Conservation (phyloP, 2,797 vertebrate species). For the Takifugu rubripes region DNA sequence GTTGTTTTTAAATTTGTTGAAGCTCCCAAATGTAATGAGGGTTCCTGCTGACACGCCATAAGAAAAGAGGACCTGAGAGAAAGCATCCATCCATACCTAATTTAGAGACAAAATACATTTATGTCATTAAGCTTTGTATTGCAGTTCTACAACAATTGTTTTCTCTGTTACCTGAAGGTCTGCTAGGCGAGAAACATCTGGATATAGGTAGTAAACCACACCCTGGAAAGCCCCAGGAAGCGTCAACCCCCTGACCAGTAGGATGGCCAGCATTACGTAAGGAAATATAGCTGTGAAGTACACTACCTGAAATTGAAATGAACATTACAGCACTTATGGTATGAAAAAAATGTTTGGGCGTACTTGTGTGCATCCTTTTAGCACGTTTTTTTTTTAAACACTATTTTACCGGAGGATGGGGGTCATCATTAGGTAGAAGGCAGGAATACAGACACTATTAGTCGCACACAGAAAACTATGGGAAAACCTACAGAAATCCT, state of each 20-base stretch:
- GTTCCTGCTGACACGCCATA: conserved; percentile 52
- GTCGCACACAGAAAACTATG: no score
- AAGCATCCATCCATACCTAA: conserved; percentile 70
- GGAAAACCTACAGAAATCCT: no score
- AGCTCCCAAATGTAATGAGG: conserved; percentile 61
- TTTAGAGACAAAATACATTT: neutral
- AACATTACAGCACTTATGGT: neutral
- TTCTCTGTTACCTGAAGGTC: conserved; percentile 51
- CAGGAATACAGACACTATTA: no score
- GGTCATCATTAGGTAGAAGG: no score
- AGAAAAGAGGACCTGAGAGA: conserved; percentile 63
- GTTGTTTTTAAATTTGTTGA: conserved; percentile 64
- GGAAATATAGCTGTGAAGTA: conserved; percentile 68
- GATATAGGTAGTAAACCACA: conserved; percentile 63
- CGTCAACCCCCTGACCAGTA: conserved; percentile 63
- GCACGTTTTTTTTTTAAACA: no score
- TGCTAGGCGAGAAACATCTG: conserved; percentile 51
- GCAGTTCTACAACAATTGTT: no score
- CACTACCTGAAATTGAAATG: conserved; percentile 25
- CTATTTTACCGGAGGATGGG: no score
- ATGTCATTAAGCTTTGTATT: neutral
- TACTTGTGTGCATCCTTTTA: neutral
- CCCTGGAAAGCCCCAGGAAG: conserved; percentile 67
- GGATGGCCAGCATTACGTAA: conserved; percentile 57
- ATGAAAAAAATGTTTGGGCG: neutral